A percentile compares a stretch with the other conserved stretches of the same genome.
phyloP scores from a whole-genome alignment of 2,113 vertebrate species.

The Cairina moschata region DNA sequence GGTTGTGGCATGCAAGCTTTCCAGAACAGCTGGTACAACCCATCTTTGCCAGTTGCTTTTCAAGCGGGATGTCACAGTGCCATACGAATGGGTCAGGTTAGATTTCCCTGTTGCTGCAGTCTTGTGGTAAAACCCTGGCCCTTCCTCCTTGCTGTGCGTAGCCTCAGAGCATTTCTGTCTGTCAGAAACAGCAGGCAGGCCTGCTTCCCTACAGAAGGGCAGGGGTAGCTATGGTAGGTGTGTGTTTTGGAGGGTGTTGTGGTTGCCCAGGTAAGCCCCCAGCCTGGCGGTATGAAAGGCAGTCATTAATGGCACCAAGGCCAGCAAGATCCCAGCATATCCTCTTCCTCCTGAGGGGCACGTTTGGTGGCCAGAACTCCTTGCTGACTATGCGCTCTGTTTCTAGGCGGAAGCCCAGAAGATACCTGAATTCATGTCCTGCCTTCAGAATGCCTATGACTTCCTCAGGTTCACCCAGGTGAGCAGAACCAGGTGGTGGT shows the following conservation, averaged over 20 bases:
- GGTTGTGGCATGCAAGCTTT: not conserved
- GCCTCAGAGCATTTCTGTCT: not conserved
- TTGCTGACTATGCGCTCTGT: not conserved
- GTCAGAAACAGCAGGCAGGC: not conserved
- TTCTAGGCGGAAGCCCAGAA: slow-evolving; percentile 88
- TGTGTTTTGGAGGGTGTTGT: not conserved
- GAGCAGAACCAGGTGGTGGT: not conserved
- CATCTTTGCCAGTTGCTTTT: not conserved
- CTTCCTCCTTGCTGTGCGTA: not conserved
- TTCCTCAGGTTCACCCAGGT: slow-evolving; percentile 90
- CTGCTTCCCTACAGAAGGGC: not conserved
- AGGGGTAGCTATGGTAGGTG: not conserved
- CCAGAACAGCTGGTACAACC: not conserved
- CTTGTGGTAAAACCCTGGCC: not conserved
- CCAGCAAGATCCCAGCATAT: not conserved
- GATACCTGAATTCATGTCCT: slow-evolving; percentile 75
- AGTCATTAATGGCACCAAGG: not conserved
- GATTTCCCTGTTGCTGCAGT: not conserved
- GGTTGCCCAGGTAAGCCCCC: not conserved
- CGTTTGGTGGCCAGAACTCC: not conserved
- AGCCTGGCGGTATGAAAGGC: not conserved
- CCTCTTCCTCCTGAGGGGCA: not conserved
- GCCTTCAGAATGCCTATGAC: slow-evolving; percentile 81
- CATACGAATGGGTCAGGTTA: not conserved
- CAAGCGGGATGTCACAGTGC: not conserved